Conservation (phyloP, 2,113 vertebrate genomes). For the Mobula hypostoma region DNA sequence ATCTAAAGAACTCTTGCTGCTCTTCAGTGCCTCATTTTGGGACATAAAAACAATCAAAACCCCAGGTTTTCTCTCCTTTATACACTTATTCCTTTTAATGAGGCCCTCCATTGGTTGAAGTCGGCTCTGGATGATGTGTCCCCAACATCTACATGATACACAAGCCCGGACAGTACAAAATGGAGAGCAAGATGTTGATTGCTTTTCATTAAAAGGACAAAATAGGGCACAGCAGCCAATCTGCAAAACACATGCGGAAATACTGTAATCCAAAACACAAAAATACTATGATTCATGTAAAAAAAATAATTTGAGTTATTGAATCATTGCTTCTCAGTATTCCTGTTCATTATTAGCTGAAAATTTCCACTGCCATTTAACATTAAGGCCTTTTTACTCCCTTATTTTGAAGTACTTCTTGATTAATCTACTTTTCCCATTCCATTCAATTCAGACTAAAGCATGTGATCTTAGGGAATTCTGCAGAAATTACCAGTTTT, state of each 20-base stretch:
- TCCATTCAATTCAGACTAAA: neutral
- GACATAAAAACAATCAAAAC: neutral
- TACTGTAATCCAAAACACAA: neutral
- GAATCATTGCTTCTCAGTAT: neutral
- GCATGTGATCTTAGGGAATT: neutral
- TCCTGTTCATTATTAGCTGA: neutral
- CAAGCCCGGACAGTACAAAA: too few relatives aligned
- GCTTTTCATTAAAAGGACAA: neutral
- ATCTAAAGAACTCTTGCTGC: neutral
- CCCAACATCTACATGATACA: too few relatives aligned
- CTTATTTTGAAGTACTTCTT: neutral
- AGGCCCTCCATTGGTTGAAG: too few relatives aligned
- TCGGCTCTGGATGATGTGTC: too few relatives aligned
- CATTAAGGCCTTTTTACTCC: neutral
- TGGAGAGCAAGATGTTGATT: too few relatives aligned
- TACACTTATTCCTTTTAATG: neutral
- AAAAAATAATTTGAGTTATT: neutral
- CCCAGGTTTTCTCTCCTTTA: neutral
- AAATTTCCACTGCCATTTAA: neutral
- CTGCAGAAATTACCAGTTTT: neutral
- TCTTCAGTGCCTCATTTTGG: neutral
- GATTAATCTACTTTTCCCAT: neutral
- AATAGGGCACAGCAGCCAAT: neutral
- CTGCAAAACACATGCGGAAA: neutral
- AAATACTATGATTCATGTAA: neutral